Evolutionary conservation across 2,888 invertebrate species (phyloP).

Genomic region (Leucophenga montana): DNA sequence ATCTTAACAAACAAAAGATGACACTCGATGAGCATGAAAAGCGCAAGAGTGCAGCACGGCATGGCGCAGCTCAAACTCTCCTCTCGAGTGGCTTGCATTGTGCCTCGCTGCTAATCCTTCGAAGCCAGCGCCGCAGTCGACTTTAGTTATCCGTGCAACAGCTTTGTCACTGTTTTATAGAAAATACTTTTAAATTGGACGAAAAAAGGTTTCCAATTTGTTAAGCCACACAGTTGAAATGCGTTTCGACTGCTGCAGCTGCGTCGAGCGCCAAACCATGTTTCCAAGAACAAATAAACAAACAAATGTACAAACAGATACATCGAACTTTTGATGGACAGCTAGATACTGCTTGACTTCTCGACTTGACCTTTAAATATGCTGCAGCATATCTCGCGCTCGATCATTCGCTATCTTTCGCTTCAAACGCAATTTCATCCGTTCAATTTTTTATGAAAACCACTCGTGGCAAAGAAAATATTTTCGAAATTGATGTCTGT

Average conservation of each 20-base stretch:
- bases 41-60: conserved; percentile 40
- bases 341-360: conserved; percentile 14
- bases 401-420: background rate
- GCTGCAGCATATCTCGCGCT: background rate
- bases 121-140: background rate
- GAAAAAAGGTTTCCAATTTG: conserved; percentile 22
- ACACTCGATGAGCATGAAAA: conserved; percentile 25
- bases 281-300: conserved; percentile 8
- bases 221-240: conserved; percentile 15
- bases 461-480: conserved; percentile 4
- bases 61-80: conserved; percentile 46
- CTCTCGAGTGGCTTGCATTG: too few relatives aligned
- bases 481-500: conserved; percentile 50
- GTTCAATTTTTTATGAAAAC: too few relatives aligned
- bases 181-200: conserved; percentile 57
- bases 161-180: conserved; percentile 45
- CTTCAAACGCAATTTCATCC: background rate
- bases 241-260: conserved; percentile 12
- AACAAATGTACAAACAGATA: background rate
- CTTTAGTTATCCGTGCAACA: conserved; percentile 18
- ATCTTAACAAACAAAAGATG: conserved; percentile 20
- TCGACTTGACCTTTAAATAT: conserved; percentile 14
- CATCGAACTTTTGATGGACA: too few relatives aligned
- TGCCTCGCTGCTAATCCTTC: background rate
- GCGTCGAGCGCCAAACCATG: conserved; percentile 18